Evolutionary conservation across 1,140 invertebrate species (phyloP).

Genomic region (Bombus confusus): DNA sequence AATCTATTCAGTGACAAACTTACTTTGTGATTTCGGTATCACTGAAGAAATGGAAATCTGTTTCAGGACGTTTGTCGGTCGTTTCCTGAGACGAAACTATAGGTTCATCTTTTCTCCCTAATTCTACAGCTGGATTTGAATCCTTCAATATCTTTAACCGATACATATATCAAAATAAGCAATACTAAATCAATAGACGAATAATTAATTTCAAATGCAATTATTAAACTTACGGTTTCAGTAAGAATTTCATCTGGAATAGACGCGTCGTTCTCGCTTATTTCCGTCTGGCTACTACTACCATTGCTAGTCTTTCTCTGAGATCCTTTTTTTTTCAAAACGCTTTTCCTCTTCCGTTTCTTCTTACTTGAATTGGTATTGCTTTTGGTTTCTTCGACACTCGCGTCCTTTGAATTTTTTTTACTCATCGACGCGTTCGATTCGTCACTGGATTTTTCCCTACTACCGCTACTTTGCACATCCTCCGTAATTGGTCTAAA

Average conservation of each 20-base stretch:
- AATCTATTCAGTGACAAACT: background rate
- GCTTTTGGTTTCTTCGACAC: conserved; percentile 66
- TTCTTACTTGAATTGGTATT: conserved; percentile 84
- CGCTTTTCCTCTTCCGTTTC: conserved; percentile 90
- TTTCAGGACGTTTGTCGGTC: conserved; percentile 76
- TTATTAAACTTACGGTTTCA: conserved; percentile 69
- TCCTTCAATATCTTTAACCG: conserved; percentile 71
- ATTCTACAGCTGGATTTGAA: conserved; percentile 69
- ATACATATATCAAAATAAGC: conserved; percentile 12
- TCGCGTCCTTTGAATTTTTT: conserved; percentile 78
- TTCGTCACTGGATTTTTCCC: conserved; percentile 75
- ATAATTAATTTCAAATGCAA: background rate
- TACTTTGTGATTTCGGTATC: conserved; percentile 93
- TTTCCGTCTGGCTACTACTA: conserved; percentile 77
- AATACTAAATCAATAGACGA: background rate
- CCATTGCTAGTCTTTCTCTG: conserved; percentile 86
- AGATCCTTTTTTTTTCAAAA: conserved; percentile 89
- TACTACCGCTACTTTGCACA: conserved; percentile 63
- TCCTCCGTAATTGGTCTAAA: conserved; percentile 83
- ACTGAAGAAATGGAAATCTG: conserved; percentile 94
- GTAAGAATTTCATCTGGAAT: conserved; percentile 60
- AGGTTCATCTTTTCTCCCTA: conserved; percentile 66
- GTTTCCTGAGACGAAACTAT: conserved; percentile 40
- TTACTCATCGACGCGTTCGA: conserved; percentile 66
- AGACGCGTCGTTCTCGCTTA: conserved; percentile 71